phyloP scores from a whole-genome alignment of 2,113 vertebrate genomes.

The Spheniscus mendiculus region DNA sequence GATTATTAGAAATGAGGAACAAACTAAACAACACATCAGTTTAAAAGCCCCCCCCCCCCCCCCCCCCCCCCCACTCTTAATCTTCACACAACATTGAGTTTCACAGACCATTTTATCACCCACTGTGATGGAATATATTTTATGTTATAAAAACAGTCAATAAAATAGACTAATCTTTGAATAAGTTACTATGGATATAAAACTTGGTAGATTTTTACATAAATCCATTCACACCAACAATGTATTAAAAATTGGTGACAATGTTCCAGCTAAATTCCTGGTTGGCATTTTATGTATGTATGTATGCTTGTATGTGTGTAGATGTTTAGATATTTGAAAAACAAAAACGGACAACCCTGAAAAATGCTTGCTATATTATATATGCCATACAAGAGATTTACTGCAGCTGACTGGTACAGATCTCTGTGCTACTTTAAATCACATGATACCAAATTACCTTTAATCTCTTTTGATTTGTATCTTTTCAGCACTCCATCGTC shows the following conservation, averaged over 20 bases:
- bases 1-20: neutral
- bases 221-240: neutral
- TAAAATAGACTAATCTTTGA: neutral
- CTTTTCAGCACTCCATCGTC: neutral
- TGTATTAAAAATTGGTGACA: neutral
- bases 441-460: neutral
- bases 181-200: neutral
- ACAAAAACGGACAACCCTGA: neutral
- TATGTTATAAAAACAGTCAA: neutral
- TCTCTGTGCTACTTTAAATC: neutral
- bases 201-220: neutral
- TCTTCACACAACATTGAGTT: no score
- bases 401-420: neutral
- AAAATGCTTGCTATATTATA: neutral
- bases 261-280: neutral
- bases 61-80: no score
- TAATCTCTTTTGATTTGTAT: neutral
- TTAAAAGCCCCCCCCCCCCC: accelerated
- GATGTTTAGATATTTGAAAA: neutral
- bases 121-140: neutral
- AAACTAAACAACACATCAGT: neutral
- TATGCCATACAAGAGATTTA: neutral
- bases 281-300: neutral
- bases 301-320: neutral
- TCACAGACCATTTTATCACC: no score